Evolutionary conservation across 2,888 invertebrate species (phyloP).

Genomic region (Ganaspis brasiliensis): DNA sequence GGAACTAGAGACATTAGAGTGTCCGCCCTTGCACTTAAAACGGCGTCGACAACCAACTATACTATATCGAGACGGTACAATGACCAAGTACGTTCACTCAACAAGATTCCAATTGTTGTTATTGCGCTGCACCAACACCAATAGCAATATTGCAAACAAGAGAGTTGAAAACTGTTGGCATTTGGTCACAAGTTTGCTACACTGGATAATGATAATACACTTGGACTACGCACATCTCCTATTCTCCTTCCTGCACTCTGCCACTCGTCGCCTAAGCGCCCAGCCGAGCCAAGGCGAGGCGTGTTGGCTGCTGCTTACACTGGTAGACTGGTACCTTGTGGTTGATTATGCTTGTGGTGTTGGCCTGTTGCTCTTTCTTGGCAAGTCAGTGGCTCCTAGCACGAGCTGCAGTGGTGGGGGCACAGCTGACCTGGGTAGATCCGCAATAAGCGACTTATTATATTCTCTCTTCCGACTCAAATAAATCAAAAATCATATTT

Average conservation of each 20-base stretch:
- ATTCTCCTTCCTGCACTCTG: not conserved
- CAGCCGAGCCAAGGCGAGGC: slow-evolving; percentile 67
- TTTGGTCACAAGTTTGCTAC: too few relatives aligned
- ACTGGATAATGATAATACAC: too few relatives aligned
- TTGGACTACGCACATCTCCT: too few relatives aligned
- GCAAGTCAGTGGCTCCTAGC: slow-evolving; percentile 62
- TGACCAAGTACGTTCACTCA: slow-evolving; percentile 57
- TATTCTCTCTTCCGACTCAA: slow-evolving; percentile 45
- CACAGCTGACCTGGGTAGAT: slow-evolving; percentile 41
- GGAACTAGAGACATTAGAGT: not conserved
- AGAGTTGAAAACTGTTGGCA: too few relatives aligned
- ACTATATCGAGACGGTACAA: slow-evolving; percentile 54
- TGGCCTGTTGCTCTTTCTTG: slow-evolving; percentile 72
- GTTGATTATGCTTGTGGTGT: slow-evolving; percentile 15
- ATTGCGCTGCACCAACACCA: slow-evolving; percentile 35
- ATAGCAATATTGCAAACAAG: not conserved
- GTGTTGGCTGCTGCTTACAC: slow-evolving; percentile 58
- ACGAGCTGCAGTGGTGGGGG: slow-evolving; percentile 56
- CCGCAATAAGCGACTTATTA: slow-evolving; percentile 25
- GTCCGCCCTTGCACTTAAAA: slow-evolving; percentile 1
- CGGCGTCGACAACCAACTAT: not conserved
- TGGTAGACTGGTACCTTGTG: not conserved
- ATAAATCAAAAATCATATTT: slow-evolving; percentile 65
- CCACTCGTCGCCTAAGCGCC: slow-evolving; percentile 61
- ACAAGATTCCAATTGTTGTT: slow-evolving; percentile 42